Evolutionary conservation across 1,140 invertebrate species (phyloP), one percentile per base, ranked within the genome.

Genomic region (Mercenaria mercenaria): DNA sequence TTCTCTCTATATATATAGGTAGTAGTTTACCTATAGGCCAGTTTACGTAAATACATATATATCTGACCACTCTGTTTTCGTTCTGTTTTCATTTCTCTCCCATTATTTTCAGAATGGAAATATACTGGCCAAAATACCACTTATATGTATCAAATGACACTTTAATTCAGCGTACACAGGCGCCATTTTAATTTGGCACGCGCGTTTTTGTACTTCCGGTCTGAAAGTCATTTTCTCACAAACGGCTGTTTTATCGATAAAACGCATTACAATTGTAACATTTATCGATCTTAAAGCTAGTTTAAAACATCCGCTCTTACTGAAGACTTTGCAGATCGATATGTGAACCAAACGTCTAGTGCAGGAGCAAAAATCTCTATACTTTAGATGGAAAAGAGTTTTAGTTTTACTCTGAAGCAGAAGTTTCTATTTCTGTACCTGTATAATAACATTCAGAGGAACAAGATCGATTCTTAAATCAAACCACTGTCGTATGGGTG

Each of bases 221-320:
- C 59, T 64, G 59, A 64, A 64, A 39, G 76, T 47, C 74, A 52
- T 56, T 79, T 79, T 47, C 47, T 79, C 32, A 37, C 76, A 34
- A 79, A 56, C 76, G 50, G 47, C 47, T 37, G 74, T 56, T 79
- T 72, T 39, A 37, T 79, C 47, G 47, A 79, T 79, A 79, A 52
- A 26, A 79, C 47, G 39, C 26, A 56, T 52, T 56, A 56, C 18
- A 79, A 52, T 79, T 79, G 43, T 52, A 34, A 56, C 43, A 79
- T 47, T 50, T 52, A 79, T 79, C 76, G 76, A 79, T 52, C 34
- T 18, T 32, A 79, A 20, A 50, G 47, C 76, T 72, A 79, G 4
- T 79, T 39, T 56, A 37, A 79, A 59, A 79, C 47, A 56, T 52
- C 47, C 76, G 18, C 50, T 56, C 76, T 37, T 79, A 79, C 76